Evolutionary conservation across 2,113 vertebrate genomes (phyloP).

Genomic region (Onychorhynchus coronatus): DNA sequence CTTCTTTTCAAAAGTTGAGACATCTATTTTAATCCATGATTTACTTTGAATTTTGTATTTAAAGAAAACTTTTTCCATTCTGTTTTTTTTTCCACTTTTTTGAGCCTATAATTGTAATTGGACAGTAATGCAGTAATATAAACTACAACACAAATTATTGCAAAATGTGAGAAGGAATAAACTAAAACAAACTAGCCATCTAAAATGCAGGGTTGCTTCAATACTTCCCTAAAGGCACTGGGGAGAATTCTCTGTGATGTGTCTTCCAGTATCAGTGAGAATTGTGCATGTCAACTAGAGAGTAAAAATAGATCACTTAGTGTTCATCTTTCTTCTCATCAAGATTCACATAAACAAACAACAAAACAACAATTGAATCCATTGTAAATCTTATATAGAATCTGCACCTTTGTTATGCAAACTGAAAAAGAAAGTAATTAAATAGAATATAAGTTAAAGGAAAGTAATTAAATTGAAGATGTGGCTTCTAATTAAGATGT

Average conservation of each 20-base stretch:
- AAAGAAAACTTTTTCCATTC: not conserved
- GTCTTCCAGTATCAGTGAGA: not conserved
- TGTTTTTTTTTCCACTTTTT: not conserved
- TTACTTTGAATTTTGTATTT: not conserved
- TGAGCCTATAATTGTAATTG: not conserved
- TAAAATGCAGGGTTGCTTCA: not conserved
- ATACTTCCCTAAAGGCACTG: not conserved
- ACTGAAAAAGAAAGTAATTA: not conserved
- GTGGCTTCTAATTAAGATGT: slow-evolving; percentile 28
- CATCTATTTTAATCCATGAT: not conserved
- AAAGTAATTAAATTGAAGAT: slow-evolving; percentile 34
- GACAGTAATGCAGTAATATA: not conserved
- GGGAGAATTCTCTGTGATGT: not conserved
- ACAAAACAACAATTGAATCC: not conserved
- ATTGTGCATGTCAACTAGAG: not conserved
- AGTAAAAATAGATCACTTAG: not conserved
- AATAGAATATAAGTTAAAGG: not conserved
- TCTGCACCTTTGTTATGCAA: not conserved
- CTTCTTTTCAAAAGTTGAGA: not conserved
- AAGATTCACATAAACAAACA: slow-evolving; percentile 14
- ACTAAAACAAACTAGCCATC: not conserved
- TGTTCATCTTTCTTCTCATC: not conserved
- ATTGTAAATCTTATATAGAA: not conserved
- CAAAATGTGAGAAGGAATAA: not conserved
- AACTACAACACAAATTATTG: not conserved